Evolutionary conservation across 1,140 invertebrate species (phyloP).

Genomic region (Solenopsis fugax): DNA sequence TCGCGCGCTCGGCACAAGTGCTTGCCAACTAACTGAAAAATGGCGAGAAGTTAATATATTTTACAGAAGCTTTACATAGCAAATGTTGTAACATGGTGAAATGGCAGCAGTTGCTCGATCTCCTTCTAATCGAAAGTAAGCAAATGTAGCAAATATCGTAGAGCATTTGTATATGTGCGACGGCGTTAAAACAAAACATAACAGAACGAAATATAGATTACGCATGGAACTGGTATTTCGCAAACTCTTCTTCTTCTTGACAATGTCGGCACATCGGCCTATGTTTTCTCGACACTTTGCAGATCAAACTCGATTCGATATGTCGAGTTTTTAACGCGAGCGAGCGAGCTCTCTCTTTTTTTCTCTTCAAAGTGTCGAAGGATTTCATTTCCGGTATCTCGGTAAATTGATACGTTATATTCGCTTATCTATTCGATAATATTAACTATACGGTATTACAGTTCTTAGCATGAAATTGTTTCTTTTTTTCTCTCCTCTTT

Average conservation of each 20-base stretch:
- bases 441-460: slow-evolving; percentile 81
- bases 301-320: not conserved
- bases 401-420: slow-evolving; percentile 81
- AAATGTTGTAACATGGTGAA: slow-evolving; percentile 7
- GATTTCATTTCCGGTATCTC: slow-evolving; percentile 77
- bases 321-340: slow-evolving; percentile 9
- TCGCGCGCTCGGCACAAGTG: not conserved
- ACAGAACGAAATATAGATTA: slow-evolving; percentile 27
- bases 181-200: slow-evolving; percentile 25
- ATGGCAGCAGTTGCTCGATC: not conserved
- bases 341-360: slow-evolving; percentile 14
- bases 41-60: slow-evolving; percentile 17
- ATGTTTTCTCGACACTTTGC: slow-evolving; percentile 36
- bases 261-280: not conserved
- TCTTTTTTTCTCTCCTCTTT: not conserved
- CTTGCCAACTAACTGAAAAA: slow-evolving; percentile 42
- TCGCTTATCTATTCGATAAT: slow-evolving; percentile 79
- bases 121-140: slow-evolving; percentile 31
- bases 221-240: slow-evolving; percentile 33
- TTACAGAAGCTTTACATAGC: slow-evolving; percentile 23
- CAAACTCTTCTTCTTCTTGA: not conserved
- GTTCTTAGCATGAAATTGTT: slow-evolving; percentile 79
- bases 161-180: not conserved
- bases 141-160: not conserved
- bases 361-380: slow-evolving; percentile 68